A percentile compares a stretch with the other conserved stretches of the same genome.
phyloP scores from a whole-genome alignment of 2,797 vertebrate genomes.

The Hephaestus fuliginosus region DNA sequence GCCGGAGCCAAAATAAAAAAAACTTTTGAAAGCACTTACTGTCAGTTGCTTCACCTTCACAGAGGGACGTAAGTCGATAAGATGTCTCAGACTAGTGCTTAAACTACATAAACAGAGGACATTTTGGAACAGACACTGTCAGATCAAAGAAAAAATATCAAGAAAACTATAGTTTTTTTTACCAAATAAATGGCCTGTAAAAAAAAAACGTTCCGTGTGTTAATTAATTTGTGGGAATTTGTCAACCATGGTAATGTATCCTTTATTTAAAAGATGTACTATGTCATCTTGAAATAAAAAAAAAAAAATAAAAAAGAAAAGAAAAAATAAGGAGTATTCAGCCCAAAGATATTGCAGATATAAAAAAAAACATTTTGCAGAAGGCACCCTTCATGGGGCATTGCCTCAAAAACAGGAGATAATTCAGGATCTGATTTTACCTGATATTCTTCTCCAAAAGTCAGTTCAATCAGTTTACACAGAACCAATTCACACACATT shows the following conservation, averaged over 20 bases:
- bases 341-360: background rate
- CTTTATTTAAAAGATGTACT: background rate
- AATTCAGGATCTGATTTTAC: too few relatives aligned
- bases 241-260: background rate
- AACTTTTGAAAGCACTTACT: background rate
- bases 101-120: background rate
- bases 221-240: background rate
- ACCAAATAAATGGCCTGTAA: too few relatives aligned
- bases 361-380: background rate
- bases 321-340: background rate
- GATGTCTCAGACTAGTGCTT: background rate
- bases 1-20: constrained; percentile 29
- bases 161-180: too few relatives aligned
- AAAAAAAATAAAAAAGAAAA: background rate
- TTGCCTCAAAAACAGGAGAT: background rate
- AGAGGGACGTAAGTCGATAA: background rate
- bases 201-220: too few relatives aligned
- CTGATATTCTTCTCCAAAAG: background rate
- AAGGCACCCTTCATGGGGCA: background rate
- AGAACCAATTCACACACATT: background rate
- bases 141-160: background rate
- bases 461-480: too few relatives aligned
- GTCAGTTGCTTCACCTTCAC: constrained; percentile 2
- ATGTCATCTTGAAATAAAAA: background rate
- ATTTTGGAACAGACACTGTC: background rate